Percentiles rank a stretch among this genome's conserved stretches.
Evolutionary conservation across 2,888 invertebrate genomes (phyloP).

Genomic region (Lathronympha strigana): DNA sequence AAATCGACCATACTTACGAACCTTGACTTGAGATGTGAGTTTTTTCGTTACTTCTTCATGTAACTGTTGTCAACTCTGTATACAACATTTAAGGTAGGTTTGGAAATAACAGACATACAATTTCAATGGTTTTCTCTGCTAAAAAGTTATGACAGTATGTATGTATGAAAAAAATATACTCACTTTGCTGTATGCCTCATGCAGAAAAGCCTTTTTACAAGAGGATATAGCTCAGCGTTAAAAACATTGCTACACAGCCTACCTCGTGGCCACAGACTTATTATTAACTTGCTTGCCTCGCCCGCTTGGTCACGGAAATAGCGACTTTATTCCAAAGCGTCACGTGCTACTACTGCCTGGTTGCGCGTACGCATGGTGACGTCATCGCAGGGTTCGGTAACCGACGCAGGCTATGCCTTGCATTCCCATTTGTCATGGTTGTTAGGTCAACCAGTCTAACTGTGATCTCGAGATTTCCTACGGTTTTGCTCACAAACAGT

Average conservation of each 20-base stretch:
- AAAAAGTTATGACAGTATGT: no score
- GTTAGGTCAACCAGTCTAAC: not conserved
- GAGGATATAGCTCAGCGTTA: not conserved
- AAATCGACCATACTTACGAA: no score
- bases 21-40: no score
- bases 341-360: not conserved
- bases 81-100: no score
- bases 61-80: no score
- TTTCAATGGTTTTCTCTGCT: no score
- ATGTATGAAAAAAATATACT: no score
- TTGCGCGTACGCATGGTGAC: conserved; percentile 12
- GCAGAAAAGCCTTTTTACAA: no score
- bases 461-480: not conserved
- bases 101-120: no score
- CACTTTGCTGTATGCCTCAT: no score
- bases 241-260: not conserved
- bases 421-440: not conserved
- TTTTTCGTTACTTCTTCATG: no score
- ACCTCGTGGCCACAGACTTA: not conserved
- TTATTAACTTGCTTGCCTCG: conserved; percentile 4
- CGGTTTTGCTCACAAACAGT: no score
- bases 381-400: conserved; percentile 24
- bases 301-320: not conserved
- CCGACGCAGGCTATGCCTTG: conserved; percentile 14
- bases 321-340: not conserved